Base-by-base conservation (phyloP, 2,888 invertebrate species). In the Amblyjoppa proteus region DNA sequence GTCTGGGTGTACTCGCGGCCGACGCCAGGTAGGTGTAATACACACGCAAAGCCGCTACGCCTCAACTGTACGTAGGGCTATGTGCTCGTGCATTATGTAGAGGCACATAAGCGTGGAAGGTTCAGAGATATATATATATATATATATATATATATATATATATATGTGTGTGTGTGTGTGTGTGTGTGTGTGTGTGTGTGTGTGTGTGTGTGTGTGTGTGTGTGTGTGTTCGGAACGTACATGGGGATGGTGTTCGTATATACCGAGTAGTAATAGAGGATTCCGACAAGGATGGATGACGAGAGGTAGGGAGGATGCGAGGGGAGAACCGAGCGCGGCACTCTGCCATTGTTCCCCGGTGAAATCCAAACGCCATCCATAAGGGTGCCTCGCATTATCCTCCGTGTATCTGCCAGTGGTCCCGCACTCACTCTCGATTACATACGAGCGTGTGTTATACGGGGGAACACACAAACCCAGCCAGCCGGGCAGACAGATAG, bases 301-400 rank as follows among this genome's bases (percentile, higher is more conserved):
- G 89, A 86, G 83, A 85, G 88, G 85, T 78, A 4, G 71, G 74
- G 80, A 82, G 83, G 74, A 49, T 49, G 75, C 64, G 75, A 84
- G 73, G 83, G 73, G 64, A 68, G 58, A 31, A 77, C 83, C 87
- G 81, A 85, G 88, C 88, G 84, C 68, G 53, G 73, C 45, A 83
- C 78, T 87, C 88, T 89, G 45, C 91, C 92, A 94, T 94, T 93
- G 93, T 94, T 93, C 92, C 61, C 92, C 92, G 84, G 87, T 89
- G 92, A 91, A 91, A 90, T 91, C 90, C 91, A 89, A 92, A 91
- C 90, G 91, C 91, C 92, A 91, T 93, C 90, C 91, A 91, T 91
- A 92, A 92, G 92, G 93, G 92, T 91, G 91, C 89, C 91, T 92
- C 90, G 92, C 93, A 93, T 93, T 93, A 93, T 92, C 89, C 86